Percentiles rank a stretch among this genome's conserved stretches.
Conservation (phyloP, 2,797 vertebrate species). For the Siniperca obscura region DNA sequence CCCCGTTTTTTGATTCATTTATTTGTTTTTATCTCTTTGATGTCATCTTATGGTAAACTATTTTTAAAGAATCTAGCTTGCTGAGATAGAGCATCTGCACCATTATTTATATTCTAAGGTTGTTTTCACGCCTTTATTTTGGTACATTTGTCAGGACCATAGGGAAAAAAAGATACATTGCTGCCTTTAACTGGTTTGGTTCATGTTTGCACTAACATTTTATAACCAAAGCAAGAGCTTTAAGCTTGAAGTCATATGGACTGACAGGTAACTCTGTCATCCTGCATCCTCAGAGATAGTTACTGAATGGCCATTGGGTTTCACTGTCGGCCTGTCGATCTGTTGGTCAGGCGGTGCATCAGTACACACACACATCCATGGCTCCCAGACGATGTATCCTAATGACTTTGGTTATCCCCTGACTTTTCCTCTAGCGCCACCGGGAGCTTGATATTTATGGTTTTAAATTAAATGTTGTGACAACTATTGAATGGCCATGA, state of each 20-base stretch:
- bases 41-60: not conserved
- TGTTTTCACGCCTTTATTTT: not conserved
- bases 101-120: not conserved
- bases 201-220: not conserved
- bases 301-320: not conserved
- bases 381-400: not conserved
- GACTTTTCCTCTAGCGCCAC: too few species aligned
- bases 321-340: not conserved
- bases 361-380: too few species aligned
- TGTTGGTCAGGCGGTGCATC: too few species aligned
- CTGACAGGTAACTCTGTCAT: not conserved
- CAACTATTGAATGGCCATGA: too few species aligned
- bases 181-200: not conserved
- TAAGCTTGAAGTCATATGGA: not conserved
- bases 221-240: not conserved
- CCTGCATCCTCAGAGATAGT: not conserved
- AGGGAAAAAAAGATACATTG: too few species aligned
- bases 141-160: not conserved
- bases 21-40: too few species aligned
- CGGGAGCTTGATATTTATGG: too few species aligned
- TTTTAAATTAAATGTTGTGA: too few species aligned
- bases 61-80: not conserved
- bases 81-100: not conserved
- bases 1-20: too few species aligned
- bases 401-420: too few species aligned